Evolutionary conservation across 2,888 invertebrate genomes (phyloP).

Genomic region (Antheraea assamensis): DNA sequence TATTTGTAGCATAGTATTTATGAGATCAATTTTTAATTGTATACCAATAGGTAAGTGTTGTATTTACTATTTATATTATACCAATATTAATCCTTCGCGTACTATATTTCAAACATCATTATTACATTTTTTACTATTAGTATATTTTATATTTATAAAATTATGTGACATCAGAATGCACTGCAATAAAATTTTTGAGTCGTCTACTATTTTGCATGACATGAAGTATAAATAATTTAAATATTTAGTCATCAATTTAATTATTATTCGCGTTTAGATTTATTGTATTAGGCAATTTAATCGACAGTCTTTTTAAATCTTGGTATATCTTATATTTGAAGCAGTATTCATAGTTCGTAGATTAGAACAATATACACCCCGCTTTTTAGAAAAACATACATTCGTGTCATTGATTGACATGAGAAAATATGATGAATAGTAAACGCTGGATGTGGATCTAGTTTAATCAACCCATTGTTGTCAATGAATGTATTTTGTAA

Average conservation of each 20-base stretch:
- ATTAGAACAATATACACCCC: slow-evolving; percentile 23
- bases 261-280: slow-evolving; percentile 1
- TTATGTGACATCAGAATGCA: not conserved
- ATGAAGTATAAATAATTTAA: not conserved
- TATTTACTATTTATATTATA: slow-evolving; percentile 21
- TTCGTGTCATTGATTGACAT: slow-evolving; percentile 26
- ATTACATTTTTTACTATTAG: not conserved
- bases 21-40: slow-evolving; percentile 50
- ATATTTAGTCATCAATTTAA: slow-evolving; percentile 1
- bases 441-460: slow-evolving; percentile 35
- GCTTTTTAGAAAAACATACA: slow-evolving; percentile 20
- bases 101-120: not conserved
- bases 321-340: slow-evolving; percentile 31
- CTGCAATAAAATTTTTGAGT: not conserved
- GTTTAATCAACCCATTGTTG: slow-evolving; percentile 41
- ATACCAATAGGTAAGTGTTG: slow-evolving; percentile 44
- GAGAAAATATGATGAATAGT: slow-evolving; percentile 28
- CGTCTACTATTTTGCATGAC: not conserved
- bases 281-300: slow-evolving; percentile 7
- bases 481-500: slow-evolving; percentile 60
- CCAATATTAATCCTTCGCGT: not conserved
- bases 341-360: slow-evolving; percentile 28
- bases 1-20: slow-evolving; percentile 30
- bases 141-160: not conserved
- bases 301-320: not conserved